Evolutionary conservation across 1,140 invertebrate genomes (phyloP).

Genomic region (Diachasma alloeum): DNA sequence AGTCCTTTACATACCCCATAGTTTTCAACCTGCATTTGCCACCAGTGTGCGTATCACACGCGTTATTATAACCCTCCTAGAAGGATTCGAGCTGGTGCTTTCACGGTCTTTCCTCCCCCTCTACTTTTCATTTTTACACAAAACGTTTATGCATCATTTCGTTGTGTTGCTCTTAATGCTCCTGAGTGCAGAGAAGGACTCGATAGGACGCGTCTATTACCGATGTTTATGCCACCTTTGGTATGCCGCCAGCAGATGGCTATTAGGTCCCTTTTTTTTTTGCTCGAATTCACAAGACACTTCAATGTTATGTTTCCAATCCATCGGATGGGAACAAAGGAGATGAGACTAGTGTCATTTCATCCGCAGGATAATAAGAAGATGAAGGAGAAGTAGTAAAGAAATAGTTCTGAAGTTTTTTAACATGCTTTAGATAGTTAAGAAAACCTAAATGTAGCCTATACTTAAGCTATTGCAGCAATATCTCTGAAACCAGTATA

Average conservation of each 20-base stretch:
- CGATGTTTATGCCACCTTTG: slow-evolving; percentile 39
- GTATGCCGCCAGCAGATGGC: slow-evolving; percentile 12
- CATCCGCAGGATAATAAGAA: not conserved
- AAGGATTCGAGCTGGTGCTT: slow-evolving; percentile 32
- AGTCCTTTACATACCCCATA: not conserved
- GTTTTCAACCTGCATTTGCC: slow-evolving; percentile 16
- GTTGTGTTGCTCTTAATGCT: slow-evolving; percentile 28
- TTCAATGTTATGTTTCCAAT: not conserved
- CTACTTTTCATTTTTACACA: slow-evolving; percentile 50
- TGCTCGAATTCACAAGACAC: not conserved
- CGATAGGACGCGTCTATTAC: slow-evolving; percentile 38
- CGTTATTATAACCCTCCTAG: slow-evolving; percentile 48
- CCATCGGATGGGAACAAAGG: not conserved
- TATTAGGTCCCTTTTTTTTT: not conserved
- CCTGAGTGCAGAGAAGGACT: slow-evolving; percentile 19
- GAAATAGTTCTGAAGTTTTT: no score
- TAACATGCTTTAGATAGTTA: no score
- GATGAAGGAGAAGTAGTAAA: no score
- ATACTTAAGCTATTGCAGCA: no score
- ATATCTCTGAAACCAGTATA: no score
- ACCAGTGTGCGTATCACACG: slow-evolving; percentile 19
- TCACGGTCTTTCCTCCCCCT: not conserved
- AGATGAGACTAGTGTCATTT: not conserved
- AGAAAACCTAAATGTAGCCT: no score
- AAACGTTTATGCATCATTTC: slow-evolving; percentile 60